These are phyloP conservation scores for Pseudomyrmex dendroicus DNA, from an alignment of 1,140 invertebrate genomes.

Conservation along the genomic window DNA sequence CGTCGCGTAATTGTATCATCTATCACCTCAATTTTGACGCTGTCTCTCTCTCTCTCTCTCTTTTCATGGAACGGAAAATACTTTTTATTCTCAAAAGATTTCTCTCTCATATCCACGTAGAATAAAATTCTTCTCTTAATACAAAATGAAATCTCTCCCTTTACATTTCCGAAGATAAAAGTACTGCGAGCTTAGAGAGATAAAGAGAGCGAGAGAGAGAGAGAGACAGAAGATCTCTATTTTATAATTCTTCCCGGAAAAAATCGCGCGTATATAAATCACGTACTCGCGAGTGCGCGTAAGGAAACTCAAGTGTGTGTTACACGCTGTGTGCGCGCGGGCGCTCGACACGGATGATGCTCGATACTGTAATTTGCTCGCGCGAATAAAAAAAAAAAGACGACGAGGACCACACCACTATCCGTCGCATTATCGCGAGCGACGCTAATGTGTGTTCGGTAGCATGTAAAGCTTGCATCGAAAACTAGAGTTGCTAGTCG, in stretches of 20 bases:
- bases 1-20: neutral
- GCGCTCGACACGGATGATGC: neutral
- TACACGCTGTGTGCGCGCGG: neutral
- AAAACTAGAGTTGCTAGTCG: slow-evolving; percentile 55
- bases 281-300: too few species aligned
- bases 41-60: too few species aligned
- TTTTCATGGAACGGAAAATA: neutral
- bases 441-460: slow-evolving; percentile 40
- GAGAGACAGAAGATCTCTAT: neutral
- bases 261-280: too few species aligned
- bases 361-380: slow-evolving; percentile 29
- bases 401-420: too few species aligned
- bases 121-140: neutral
- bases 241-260: neutral
- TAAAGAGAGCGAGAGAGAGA: neutral
- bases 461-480: slow-evolving; percentile 51
- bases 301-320: neutral
- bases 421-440: slow-evolving; percentile 20
- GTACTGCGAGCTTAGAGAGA: neutral
- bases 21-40: neutral
- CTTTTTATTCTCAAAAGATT: neutral
- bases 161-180: too few species aligned
- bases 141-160: neutral
- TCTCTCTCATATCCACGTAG: neutral
- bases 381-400: slow-evolving; percentile 9